A percentile compares a stretch with the other conserved stretches of the same genome.
Evolutionary conservation across 2,113 vertebrate species (phyloP).

Genomic region (Hypanus sabinus): DNA sequence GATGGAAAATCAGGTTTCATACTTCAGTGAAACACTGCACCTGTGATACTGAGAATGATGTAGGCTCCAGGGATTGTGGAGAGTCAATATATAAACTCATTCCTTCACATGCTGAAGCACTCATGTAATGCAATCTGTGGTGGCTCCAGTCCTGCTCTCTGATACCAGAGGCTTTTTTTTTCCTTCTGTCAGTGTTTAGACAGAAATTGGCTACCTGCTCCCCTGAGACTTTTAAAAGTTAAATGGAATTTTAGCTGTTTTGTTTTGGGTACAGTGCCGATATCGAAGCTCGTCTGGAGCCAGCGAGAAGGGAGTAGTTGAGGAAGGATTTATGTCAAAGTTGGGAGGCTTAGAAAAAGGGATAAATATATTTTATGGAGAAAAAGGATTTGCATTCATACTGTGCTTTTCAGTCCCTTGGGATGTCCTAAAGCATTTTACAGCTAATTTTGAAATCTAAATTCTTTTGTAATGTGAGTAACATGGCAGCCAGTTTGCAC

Average conservation of each 20-base stretch:
- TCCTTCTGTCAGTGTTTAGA: conserved; percentile 9
- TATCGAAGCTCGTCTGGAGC: not conserved
- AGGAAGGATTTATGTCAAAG: not conserved
- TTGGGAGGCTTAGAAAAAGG: not conserved
- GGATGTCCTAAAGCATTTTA: not conserved
- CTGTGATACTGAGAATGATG: conserved; percentile 6
- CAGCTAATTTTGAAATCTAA: not conserved
- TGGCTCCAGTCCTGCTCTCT: not conserved
- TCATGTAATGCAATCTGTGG: conserved; percentile 29
- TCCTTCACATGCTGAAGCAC: conserved; percentile 28
- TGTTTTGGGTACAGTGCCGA: conserved; percentile 18
- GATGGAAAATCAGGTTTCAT: not conserved
- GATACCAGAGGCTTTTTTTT: conserved; percentile 1
- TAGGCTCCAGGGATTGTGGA: not conserved
- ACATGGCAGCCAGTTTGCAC: not conserved
- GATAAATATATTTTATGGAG: not conserved
- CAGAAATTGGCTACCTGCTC: conserved; percentile 30
- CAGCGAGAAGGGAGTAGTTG: not conserved
- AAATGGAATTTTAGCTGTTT: conserved; percentile 25
- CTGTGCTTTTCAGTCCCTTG: not conserved
- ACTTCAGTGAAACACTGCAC: conserved; percentile 32
- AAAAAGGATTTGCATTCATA: not conserved
- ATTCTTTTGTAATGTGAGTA: not conserved
- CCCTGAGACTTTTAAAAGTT: conserved; percentile 21
- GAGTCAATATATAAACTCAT: conserved; percentile 30